Evolutionary conservation across 2,888 invertebrate species (phyloP), one percentile per base, ranked within the genome.

Genomic region (Drosophila algonquin): DNA sequence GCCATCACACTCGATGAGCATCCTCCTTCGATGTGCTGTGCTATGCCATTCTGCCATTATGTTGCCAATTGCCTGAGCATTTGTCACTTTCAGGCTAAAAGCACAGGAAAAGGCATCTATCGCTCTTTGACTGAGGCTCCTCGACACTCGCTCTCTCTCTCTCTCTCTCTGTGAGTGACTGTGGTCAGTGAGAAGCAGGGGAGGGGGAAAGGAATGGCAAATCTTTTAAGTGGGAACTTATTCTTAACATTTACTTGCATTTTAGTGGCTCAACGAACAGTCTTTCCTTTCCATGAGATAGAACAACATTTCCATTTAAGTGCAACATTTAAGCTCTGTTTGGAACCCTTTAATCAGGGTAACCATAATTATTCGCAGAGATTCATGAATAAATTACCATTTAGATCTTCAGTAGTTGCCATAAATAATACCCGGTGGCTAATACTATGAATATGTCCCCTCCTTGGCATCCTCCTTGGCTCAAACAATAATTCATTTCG

Each of bases 1-100:
- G 73, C 16, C 76, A 83, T 81, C 82, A 78, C 73, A 72, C 55
- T 65, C 69, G 79, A 71, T 71, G 73, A 62, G 53, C 61, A 63
- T 48, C 63, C 65, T 55, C 57, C 44, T 16, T 24, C 55, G 27
- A 47, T 35, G 35, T 58, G 32, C 50, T 46, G 62, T 35, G 32
- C 50, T 46, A 60, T 44, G 53, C 27, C 84, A 64, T 63, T 67
- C 68, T 61, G 69, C 68, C 68, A 77, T 87, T 81, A 62, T 76
- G 63, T 64, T 46, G 35, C 56, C 73, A 81, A 79, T 81, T 63
- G 21, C 77, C 69, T 58, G 71, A 77, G 60, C 80, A 76, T 81
- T 70, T 79, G 63, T 63, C 70, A 63, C 63, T 32, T 45, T 30
- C 32, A 27, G 62, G 54, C 46, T 46, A 32, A 30, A 44, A 14